Percentiles rank a stretch among this genome's conserved stretches.
Conservation (phyloP, 1,140 invertebrate species). For the Colletes gigas region DNA sequence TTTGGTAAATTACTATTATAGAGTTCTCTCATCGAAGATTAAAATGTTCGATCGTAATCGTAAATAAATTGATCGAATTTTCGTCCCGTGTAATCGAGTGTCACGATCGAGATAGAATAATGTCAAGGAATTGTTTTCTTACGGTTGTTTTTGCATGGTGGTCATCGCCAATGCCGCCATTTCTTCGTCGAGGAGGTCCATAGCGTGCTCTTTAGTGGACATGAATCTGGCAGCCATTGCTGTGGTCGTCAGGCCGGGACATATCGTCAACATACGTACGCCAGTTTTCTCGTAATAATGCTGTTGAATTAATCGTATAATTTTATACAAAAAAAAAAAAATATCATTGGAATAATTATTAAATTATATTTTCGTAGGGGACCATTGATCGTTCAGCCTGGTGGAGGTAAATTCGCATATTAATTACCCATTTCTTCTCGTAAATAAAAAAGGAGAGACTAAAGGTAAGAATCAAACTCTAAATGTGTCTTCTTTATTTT, state of each 20-base stretch:
- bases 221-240: constrained; percentile 60
- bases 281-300: constrained; percentile 69
- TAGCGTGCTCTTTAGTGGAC: constrained; percentile 50
- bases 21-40: too few species aligned
- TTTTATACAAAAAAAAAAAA: not conserved
- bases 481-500: too few species aligned
- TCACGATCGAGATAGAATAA: too few species aligned
- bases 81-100: too few species aligned
- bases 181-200: constrained; percentile 61
- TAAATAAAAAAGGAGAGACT: too few species aligned
- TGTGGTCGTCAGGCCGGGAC: constrained; percentile 80
- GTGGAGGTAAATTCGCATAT: too few species aligned
- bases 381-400: too few species aligned
- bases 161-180: constrained; percentile 45
- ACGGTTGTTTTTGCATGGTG: constrained; percentile 54
- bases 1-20: too few species aligned
- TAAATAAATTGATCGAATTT: too few species aligned
- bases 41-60: constrained; percentile 34
- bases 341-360: not conserved
- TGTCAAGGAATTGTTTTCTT: constrained; percentile 1
- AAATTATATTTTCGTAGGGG: too few species aligned
- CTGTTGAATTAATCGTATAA: constrained; percentile 23
- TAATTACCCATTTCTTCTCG: too few species aligned
- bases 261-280: constrained; percentile 78
- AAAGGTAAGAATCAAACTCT: too few species aligned